Conservation (phyloP, 2,888 invertebrate species). For the Microchrysa polita region DNA sequence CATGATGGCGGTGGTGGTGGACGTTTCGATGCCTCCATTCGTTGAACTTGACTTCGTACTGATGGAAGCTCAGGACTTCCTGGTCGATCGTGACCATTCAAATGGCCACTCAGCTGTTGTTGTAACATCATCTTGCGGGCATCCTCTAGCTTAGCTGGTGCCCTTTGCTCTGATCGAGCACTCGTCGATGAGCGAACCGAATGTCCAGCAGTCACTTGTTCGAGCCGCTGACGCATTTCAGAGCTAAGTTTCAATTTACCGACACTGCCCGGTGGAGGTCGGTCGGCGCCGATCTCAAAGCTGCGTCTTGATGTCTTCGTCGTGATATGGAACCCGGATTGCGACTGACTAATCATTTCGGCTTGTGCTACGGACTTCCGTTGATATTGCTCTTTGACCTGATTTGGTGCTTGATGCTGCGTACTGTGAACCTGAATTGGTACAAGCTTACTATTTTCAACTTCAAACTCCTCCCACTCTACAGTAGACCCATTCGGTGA, state of each 20-base stretch:
- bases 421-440: conserved; percentile 59
- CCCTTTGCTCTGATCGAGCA: conserved; percentile 74
- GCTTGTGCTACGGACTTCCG: conserved; percentile 11
- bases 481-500: conserved; percentile 67
- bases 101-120: conserved; percentile 77
- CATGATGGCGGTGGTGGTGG: conserved; percentile 74
- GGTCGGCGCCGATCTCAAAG: conserved; percentile 82
- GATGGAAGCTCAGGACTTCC: conserved; percentile 58
- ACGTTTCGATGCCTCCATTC: conserved; percentile 68
- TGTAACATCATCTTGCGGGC: conserved; percentile 86
- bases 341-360: conserved; percentile 39
- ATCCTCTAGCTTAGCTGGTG: conserved; percentile 84
- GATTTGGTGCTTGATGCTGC: conserved; percentile 47
- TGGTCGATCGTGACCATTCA: conserved; percentile 53
- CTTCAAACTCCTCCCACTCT: conserved; percentile 89
- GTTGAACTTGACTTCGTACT: conserved; percentile 68
- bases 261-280: conserved; percentile 86
- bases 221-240: conserved; percentile 90
- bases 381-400: conserved; percentile 45
- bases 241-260: conserved; percentile 90
- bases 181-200: conserved; percentile 83
- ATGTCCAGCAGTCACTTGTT: conserved; percentile 88
- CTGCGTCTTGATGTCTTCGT: conserved; percentile 64
- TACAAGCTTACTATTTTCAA: conserved; percentile 66
- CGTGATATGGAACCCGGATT: conserved; percentile 55